Evolutionary conservation across 2,113 vertebrate species (phyloP).

Genomic region (Pterocles burchelli): DNA sequence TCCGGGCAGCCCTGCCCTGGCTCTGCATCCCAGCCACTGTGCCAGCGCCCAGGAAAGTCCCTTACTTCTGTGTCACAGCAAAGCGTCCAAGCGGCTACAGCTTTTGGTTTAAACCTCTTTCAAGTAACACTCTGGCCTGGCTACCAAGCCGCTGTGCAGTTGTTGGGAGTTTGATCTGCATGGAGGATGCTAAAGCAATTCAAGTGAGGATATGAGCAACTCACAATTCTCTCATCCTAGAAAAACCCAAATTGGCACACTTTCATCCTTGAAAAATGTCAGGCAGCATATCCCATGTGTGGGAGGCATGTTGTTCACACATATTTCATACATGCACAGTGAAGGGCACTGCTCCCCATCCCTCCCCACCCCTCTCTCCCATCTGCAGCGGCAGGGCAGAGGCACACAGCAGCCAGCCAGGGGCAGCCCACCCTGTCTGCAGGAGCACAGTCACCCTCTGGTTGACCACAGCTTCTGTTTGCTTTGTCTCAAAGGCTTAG

Average conservation of each 20-base stretch:
- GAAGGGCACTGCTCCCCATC: neutral
- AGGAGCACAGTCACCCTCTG: neutral
- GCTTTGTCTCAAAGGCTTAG: neutral
- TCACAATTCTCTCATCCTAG: neutral
- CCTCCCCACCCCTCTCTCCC: neutral
- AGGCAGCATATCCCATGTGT: fast-evolving
- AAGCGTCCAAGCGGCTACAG: neutral
- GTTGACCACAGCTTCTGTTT: neutral
- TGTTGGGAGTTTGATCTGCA: neutral
- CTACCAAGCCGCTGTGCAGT: neutral
- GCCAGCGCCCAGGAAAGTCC: fast-evolving
- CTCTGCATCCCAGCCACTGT: neutral
- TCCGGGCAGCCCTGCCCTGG: neutral
- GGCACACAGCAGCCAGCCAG: neutral
- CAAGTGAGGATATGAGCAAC: neutral
- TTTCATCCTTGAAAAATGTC: neutral
- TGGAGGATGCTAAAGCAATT: neutral
- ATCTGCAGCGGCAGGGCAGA: neutral
- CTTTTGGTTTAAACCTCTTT: neutral
- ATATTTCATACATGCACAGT: fast-evolving
- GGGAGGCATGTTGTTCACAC: neutral
- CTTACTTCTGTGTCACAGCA: neutral
- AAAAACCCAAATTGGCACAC: neutral
- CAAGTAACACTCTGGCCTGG: neutral
- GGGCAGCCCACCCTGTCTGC: neutral